Conservation (phyloP, 1,140 invertebrate genomes). For the Palaemon carinicauda region DNA sequence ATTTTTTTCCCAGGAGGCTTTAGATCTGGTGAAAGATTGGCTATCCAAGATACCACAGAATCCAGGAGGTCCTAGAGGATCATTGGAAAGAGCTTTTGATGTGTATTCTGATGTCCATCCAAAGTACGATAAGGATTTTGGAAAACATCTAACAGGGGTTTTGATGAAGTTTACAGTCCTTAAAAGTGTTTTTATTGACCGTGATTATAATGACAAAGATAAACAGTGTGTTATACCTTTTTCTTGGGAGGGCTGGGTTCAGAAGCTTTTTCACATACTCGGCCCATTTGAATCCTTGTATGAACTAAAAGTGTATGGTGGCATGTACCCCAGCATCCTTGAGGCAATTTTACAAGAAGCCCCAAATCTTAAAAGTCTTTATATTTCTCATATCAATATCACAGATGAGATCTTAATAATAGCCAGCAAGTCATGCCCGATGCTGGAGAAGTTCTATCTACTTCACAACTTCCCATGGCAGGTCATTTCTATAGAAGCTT, state of each 20-base stretch:
- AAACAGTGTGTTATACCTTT: constrained; percentile 28
- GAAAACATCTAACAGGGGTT: not conserved
- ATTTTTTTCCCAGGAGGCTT: not conserved
- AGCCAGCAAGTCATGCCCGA: not conserved
- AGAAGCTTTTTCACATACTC: not conserved
- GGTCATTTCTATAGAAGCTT: constrained; percentile 34
- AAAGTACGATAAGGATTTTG: constrained; percentile 17
- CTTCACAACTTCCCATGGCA: constrained; percentile 38
- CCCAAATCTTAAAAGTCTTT: not conserved
- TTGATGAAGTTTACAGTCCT: constrained; percentile 15
- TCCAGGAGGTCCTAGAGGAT: not conserved
- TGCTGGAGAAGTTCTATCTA: constrained; percentile 13
- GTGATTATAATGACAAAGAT: constrained; percentile 32
- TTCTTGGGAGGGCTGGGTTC: constrained; percentile 38
- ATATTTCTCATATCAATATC: constrained; percentile 42
- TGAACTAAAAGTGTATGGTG: constrained; percentile 18
- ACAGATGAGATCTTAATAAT: constrained; percentile 29
- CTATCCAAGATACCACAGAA: not conserved
- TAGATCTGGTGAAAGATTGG: not conserved
- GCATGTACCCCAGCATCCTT: constrained; percentile 38
- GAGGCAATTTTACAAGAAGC: constrained; percentile 9
- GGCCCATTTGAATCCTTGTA: constrained; percentile 12
- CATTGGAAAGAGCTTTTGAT: not conserved
- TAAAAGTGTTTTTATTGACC: constrained; percentile 23
- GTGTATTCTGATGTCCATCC: constrained; percentile 14